Conservation (phyloP, 2,888 invertebrate species). For the Calameuta idolon region DNA sequence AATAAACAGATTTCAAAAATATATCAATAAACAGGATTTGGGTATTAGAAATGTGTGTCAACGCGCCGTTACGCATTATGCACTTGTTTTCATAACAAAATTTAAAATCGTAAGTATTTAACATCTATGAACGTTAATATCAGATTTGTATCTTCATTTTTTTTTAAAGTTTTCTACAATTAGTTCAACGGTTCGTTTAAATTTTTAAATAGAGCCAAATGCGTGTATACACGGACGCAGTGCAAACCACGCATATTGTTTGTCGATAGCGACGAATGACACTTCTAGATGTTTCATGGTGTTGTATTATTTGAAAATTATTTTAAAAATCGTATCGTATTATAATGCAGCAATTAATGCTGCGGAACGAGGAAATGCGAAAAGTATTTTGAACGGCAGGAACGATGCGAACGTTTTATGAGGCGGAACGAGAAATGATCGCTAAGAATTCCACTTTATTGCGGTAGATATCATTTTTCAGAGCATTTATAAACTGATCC, state of each 20-base stretch:
- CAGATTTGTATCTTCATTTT: neutral
- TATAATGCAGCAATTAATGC: neutral
- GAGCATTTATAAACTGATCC: neutral
- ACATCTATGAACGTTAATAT: no score
- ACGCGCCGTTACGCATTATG: neutral
- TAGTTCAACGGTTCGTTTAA: neutral
- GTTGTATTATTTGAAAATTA: neutral
- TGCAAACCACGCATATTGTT: neutral
- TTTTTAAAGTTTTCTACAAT: neutral
- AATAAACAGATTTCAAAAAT: neutral
- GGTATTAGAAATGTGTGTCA: neutral
- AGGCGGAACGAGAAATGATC: neutral
- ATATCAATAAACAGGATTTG: neutral
- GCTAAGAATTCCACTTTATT: neutral
- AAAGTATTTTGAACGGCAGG: neutral
- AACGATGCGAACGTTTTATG: neutral
- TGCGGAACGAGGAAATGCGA: neutral
- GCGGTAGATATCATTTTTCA: neutral
- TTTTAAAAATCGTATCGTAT: neutral
- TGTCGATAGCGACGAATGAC: neutral
- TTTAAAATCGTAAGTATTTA: no score
- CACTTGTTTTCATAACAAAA: neutral
- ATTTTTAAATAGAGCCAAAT: neutral
- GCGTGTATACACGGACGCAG: neutral
- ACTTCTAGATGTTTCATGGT: neutral